These are phyloP conservation scores for Sterrhoptilus dennistouni DNA, from an alignment of 2,113 vertebrate genomes.

Conservation along the genomic window DNA sequence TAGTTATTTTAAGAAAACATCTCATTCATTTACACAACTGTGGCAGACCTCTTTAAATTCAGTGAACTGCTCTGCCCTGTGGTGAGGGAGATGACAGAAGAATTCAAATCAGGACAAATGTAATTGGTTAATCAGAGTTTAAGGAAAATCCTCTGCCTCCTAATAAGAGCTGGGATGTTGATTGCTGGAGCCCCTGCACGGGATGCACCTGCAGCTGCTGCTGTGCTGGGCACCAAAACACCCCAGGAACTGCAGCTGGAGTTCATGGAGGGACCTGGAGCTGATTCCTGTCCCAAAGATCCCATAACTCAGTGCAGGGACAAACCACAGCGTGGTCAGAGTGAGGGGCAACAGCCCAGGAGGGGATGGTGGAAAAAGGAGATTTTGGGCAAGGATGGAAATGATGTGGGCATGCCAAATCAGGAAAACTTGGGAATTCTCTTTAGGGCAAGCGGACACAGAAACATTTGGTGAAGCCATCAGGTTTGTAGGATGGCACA, in stretches of 20 bases:
- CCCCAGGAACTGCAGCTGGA: background rate
- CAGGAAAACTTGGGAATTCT: too few species aligned
- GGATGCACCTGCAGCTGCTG: background rate
- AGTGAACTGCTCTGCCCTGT: background rate
- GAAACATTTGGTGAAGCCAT: background rate
- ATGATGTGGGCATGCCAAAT: too few species aligned
- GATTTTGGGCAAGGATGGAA: background rate
- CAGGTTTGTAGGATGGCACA: background rate
- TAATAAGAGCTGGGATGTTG: background rate
- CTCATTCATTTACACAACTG: conserved; percentile 26
- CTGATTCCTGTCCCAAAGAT: background rate
- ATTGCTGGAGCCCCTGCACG: background rate
- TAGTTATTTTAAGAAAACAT: conserved; percentile 45
- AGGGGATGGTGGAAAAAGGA: background rate
- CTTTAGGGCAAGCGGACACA: background rate
- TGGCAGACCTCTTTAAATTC: conserved; percentile 14
- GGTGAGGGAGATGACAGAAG: background rate
- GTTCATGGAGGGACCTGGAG: background rate
- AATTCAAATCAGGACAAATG: conserved; percentile 12
- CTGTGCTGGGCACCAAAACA: rapidly evolving
- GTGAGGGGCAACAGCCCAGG: rapidly evolving
- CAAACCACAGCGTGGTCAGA: rapidly evolving
- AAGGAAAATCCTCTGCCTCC: background rate
- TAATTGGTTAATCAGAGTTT: conserved; percentile 40
- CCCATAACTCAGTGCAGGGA: background rate